These are phyloP conservation scores for Proisotoma minuta DNA, from an alignment of 2,888 invertebrate species.

Conservation along the genomic window DNA sequence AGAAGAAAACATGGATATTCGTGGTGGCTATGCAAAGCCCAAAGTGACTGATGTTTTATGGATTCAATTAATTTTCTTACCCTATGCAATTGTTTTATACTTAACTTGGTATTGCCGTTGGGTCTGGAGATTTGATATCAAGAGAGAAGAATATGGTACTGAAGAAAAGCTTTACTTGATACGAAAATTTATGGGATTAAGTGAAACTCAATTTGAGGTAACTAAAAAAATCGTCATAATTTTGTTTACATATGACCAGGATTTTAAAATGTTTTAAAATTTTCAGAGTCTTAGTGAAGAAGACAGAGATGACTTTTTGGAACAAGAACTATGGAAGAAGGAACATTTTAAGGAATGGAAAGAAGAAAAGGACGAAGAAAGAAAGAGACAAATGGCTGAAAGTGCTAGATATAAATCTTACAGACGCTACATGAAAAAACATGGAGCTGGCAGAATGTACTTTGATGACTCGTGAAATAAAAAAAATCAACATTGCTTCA, in stretches of 20 bases:
- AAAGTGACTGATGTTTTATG: conserved; percentile 70
- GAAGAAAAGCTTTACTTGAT: conserved; percentile 83
- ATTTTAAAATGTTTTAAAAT: conserved; percentile 4
- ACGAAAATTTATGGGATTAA: conserved; percentile 65
- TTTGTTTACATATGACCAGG: neutral
- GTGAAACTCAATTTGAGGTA: conserved; percentile 55
- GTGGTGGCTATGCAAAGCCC: conserved; percentile 87
- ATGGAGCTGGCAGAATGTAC: conserved; percentile 83
- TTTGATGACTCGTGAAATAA: conserved; percentile 65
- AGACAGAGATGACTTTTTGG: conserved; percentile 67
- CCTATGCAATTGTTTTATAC: conserved; percentile 67
- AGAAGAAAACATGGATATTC: conserved; percentile 88
- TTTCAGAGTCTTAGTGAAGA: conserved; percentile 64
- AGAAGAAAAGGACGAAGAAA: conserved; percentile 73
- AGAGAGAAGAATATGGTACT: conserved; percentile 69
- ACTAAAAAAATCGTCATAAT: too few relatives aligned
- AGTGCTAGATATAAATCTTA: conserved; percentile 83
- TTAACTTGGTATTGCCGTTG: conserved; percentile 71
- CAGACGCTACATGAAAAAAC: conserved; percentile 82
- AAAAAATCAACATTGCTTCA: too few relatives aligned
- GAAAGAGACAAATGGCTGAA: conserved; percentile 77
- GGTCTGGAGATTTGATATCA: conserved; percentile 73
- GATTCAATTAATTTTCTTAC: conserved; percentile 74
- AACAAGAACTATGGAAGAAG: conserved; percentile 73
- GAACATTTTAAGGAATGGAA: conserved; percentile 77